Conservation (phyloP, 2,888 invertebrate genomes). For the Campoplex nolae region DNA sequence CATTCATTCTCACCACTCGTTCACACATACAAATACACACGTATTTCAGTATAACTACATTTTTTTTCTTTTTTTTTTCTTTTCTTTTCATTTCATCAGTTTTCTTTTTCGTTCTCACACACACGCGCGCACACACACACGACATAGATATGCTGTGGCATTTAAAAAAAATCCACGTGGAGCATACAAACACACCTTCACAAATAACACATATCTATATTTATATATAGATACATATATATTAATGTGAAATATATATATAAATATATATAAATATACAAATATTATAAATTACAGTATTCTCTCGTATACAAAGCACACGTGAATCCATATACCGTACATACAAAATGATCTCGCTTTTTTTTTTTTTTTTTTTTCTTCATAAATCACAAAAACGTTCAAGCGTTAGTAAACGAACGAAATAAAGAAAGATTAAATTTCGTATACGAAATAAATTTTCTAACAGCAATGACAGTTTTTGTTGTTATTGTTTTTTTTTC, state of each 20-base stretch:
- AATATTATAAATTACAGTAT: conserved; percentile 38
- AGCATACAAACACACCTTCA: conserved; percentile 64
- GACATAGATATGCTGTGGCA: conserved; percentile 59
- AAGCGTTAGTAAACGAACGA: conserved; percentile 51
- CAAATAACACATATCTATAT: conserved; percentile 44
- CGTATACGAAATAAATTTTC: conserved; percentile 23
- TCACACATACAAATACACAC: conserved; percentile 32
- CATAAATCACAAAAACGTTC: neutral
- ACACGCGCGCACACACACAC: conserved; percentile 9
- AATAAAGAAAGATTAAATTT: conserved; percentile 31
- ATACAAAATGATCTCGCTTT: conserved; percentile 8
- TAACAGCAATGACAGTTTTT: conserved; percentile 30
- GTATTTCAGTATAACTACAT: conserved; percentile 34
- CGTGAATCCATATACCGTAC: conserved; percentile 7
- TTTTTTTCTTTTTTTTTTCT: too few relatives aligned
- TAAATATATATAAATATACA: conserved; percentile 41
- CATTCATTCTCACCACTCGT: conserved; percentile 29
- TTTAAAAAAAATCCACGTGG: conserved; percentile 48
- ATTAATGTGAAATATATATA: conserved; percentile 16
- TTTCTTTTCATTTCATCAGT: conserved; percentile 7
- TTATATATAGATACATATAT: neutral
- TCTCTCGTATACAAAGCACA: conserved; percentile 64
- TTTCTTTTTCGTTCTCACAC: conserved; percentile 5
- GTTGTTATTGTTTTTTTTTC: neutral
- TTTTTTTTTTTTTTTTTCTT: neutral